Conservation (phyloP, 2,797 vertebrate genomes). For the Tapera naevia region DNA sequence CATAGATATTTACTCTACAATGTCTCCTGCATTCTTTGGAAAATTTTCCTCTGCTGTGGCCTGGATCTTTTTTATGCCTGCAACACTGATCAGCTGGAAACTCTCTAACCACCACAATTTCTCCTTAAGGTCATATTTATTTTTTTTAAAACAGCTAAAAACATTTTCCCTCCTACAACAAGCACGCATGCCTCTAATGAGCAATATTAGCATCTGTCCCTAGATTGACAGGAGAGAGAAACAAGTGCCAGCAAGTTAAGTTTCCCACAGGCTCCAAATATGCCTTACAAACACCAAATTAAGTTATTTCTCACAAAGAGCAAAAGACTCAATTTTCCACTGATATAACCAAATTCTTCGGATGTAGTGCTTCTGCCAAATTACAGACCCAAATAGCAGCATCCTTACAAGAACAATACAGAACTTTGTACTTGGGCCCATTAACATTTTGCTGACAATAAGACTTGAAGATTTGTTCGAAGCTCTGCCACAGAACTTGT, state of each 20-base stretch:
- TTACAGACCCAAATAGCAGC: not conserved
- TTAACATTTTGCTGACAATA: not conserved
- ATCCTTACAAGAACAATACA: not conserved
- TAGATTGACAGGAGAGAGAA: not conserved
- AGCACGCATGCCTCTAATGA: not conserved
- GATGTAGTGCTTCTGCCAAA: not conserved
- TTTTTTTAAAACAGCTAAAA: not conserved
- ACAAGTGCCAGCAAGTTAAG: not conserved
- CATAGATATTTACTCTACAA: not conserved
- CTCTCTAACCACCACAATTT: not conserved
- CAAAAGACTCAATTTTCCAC: not conserved
- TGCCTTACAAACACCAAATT: not conserved
- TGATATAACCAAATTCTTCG: not conserved
- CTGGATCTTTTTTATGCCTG: not conserved
- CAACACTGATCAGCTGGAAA: not conserved
- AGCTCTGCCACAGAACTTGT: not conserved
- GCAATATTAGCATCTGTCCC: too few relatives aligned
- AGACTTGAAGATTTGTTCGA: not conserved
- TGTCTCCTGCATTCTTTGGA: not conserved
- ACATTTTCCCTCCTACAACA: not conserved
- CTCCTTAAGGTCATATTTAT: not conserved
- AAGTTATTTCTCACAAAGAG: not conserved
- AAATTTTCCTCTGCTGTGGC: not conserved
- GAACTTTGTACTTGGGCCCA: not conserved
- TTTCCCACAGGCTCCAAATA: slow-evolving; percentile 18